Evolutionary conservation across 2,113 vertebrate species (phyloP).

Genomic region (Delphinus delphis): DNA sequence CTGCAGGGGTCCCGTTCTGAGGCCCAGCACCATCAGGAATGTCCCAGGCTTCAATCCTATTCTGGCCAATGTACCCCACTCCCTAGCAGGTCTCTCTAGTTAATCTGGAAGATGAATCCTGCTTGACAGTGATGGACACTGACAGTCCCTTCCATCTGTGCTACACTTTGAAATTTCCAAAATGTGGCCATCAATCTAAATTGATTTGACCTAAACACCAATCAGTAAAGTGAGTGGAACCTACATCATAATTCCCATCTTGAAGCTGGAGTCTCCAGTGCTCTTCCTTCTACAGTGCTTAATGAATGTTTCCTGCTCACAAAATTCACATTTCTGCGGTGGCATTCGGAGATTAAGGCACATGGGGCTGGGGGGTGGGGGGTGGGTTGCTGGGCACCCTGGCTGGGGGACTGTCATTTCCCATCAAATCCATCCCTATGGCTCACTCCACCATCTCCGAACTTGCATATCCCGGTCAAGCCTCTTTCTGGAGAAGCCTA

Average conservation of each 20-base stretch:
- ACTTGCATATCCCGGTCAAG: not conserved
- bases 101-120: not conserved
- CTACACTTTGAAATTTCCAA: not conserved
- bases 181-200: not conserved
- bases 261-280: not conserved
- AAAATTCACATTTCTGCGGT: not conserved
- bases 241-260: not conserved
- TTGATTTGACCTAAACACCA: not conserved
- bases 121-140: not conserved
- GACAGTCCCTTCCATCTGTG: not conserved
- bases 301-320: not conserved
- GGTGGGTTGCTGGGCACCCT: accelerated
- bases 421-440: not conserved
- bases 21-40: not conserved
- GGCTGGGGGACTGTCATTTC: not conserved
- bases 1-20: not conserved
- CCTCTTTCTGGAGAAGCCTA: not conserved
- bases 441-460: not conserved
- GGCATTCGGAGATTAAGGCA: not conserved
- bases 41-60: not conserved
- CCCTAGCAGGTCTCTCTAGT: not conserved
- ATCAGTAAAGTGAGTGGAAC: not conserved
- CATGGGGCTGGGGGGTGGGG: accelerated
- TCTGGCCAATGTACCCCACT: not conserved
- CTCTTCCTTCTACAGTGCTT: not conserved